A percentile compares a stretch with the other conserved stretches of the same genome.
Conservation (phyloP, 2,888 invertebrate species). For the Tillus elongatus region DNA sequence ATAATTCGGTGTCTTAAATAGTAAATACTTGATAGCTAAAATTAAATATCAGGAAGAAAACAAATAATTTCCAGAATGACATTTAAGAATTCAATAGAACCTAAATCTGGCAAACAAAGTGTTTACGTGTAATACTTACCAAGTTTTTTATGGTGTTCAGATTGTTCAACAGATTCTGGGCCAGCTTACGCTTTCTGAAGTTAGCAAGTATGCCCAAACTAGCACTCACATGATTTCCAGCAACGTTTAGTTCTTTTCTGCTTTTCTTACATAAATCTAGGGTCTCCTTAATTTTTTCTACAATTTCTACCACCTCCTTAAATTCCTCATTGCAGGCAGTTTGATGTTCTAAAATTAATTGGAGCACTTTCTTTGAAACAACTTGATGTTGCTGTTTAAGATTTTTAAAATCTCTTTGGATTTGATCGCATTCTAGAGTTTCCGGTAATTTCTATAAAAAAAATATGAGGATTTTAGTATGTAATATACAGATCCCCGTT, state of each 20-base stretch:
- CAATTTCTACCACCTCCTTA: slow-evolving; percentile 61
- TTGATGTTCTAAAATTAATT: slow-evolving; percentile 86
- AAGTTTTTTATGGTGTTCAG: slow-evolving; percentile 72
- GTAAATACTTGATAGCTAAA: not conserved
- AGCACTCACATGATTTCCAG: slow-evolving; percentile 74
- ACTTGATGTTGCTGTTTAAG: slow-evolving; percentile 76
- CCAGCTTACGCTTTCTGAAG: slow-evolving; percentile 77
- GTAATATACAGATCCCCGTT: too few species aligned
- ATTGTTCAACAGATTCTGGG: slow-evolving; percentile 69
- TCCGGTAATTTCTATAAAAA: slow-evolving; percentile 54
- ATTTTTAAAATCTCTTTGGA: slow-evolving; percentile 64
- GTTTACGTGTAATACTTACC: slow-evolving; percentile 40
- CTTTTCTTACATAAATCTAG: slow-evolving; percentile 64
- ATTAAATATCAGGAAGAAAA: not conserved
- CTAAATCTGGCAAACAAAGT: too few species aligned
- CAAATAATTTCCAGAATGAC: too few species aligned
- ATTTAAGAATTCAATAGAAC: too few species aligned
- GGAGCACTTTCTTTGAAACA: slow-evolving; percentile 87
- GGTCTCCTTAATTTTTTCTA: slow-evolving; percentile 59
- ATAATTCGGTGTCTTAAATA: slow-evolving; percentile 23
- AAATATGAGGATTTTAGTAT: too few species aligned
- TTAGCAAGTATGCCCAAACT: slow-evolving; percentile 86
- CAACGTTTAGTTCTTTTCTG: slow-evolving; percentile 61
- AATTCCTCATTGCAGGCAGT: slow-evolving; percentile 81
- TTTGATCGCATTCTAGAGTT: slow-evolving; percentile 55